Evolutionary conservation across 1,140 invertebrate genomes (phyloP), one percentile per base, ranked within the genome.

Genomic region (Aphis gossypii): DNA sequence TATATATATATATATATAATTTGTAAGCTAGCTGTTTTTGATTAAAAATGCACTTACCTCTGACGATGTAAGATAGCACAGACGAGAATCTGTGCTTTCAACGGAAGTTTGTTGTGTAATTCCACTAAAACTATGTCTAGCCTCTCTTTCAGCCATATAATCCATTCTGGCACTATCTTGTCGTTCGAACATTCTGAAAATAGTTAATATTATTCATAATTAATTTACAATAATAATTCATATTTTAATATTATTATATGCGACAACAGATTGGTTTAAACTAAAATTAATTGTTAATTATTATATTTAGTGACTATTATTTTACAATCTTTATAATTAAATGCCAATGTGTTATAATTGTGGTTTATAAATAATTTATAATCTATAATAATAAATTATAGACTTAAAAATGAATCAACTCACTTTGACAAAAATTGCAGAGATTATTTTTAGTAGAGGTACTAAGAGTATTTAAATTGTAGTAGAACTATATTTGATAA

Each of bases 11-110:
- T 48, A 38, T 83, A 14, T 82, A 21, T 38, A 41, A 41, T 82
- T 82, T 82, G 30, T 82, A 38, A 84, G 14, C 25, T 35, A 94
- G 86, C 14, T 88, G 44, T n/a, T 92, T 30, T 14, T 38, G 3
- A 30, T 90, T 92, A 51, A 93, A 94, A 94, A 93, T 91, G 38
- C 86, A 96, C 98, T 98, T 96, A 99, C 98, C 98, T 99, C 98
- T 94, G 98, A 99, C 92, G 98, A 99, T 94, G 98, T 99, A 95
- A 99, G 96, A 96, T 99, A 99, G 95, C 98, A 98, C 93, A 98
- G 97, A 94, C 98, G 96, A 92, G 98, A 98, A 96, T 99, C 98
- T 35, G 98, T 98, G 95, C 98, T 98, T 95, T 99, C 98, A 90
- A 99, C 97, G 91, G 98, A 99, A 82, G 98, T 98, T 95, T 99